Evolutionary conservation across 2,113 vertebrate species (phyloP), one percentile per base, ranked within the genome.

Genomic region (Thalassarche chlororhynchos): DNA sequence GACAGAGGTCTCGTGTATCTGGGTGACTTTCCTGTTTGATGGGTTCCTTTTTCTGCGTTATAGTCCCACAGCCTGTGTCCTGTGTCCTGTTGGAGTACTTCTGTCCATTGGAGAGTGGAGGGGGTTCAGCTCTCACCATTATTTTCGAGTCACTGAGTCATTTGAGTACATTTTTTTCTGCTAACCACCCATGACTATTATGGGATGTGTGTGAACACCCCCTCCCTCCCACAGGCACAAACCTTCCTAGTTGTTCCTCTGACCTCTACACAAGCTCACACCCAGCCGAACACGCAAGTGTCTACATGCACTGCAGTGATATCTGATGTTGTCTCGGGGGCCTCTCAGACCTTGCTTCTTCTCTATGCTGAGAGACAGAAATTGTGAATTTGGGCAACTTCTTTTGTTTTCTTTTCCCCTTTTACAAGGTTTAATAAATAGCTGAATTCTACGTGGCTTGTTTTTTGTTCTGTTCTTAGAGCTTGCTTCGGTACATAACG

Each of bases 391-490:
- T 71, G 77, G 66, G 75, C 66, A 74, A 40, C 7, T 26, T 40
- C 14, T 85, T 84, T 75, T 61, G 61, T 72, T 54, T 80, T 74
- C 21, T 38, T 66, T 74, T 23, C 14, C 4, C 42, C 19, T 85
- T 71, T 80, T 46, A 60, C 36, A 40, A 51, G 47, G 51, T 74
- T 81, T 95, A 86, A 64, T 86, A 82, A 70, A 57, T 8, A 49
- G 40, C 49, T 84, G 83, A n/a, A 81, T 69, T 91, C 52, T 71
- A 40, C 61, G 90, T 74, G 75, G 49, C 52, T 80, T 72, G 46
- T 26, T 46, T 82, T 95, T 60, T 80, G 66, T 81, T 93, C 91
- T 93, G 72, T 82, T 91, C 89, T 87, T 65, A 55, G 65, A 81
- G 28, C 71, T 79, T 77, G 47, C 64, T 84, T 95, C 2, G 0